Conservation (phyloP, 2,888 invertebrate species). For the Orthonevra nobilis region DNA sequence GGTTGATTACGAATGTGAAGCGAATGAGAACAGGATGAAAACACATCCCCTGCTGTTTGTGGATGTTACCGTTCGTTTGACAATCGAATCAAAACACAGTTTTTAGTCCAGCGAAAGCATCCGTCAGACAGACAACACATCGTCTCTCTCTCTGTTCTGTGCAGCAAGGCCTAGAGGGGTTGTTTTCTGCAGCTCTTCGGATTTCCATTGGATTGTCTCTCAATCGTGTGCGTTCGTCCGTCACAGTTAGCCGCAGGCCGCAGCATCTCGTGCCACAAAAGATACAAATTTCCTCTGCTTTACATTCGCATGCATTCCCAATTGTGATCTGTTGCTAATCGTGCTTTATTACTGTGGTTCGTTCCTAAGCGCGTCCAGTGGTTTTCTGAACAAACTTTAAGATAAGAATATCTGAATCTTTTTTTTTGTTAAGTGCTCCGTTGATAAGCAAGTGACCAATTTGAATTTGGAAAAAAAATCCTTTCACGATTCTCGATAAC, state of each 20-base stretch:
- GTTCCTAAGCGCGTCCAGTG: conserved; percentile 7
- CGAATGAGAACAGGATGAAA: conserved; percentile 66
- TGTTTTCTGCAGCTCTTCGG: conserved; percentile 42
- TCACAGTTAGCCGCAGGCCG: conserved; percentile 43
- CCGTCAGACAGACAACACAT: conserved; percentile 79
- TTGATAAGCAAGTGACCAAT: conserved; percentile 39
- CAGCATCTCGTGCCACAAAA: conserved; percentile 41
- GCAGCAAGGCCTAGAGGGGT: conserved; percentile 54
- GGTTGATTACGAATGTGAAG: conserved; percentile 65
- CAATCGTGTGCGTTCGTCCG: conserved; percentile 47
- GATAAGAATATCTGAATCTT: conserved; percentile 57
- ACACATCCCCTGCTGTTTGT: conserved; percentile 77
- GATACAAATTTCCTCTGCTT: too few species aligned
- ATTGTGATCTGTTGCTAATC: conserved; percentile 49
- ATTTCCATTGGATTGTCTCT: conserved; percentile 61
- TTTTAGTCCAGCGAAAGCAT: conserved; percentile 78
- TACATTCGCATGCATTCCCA: conserved; percentile 30
- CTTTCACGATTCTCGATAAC: conserved; percentile 22
- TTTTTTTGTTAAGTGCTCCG: conserved; percentile 36
- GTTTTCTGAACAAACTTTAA: conserved; percentile 51
- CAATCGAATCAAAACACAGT: conserved; percentile 76
- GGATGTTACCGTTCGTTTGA: conserved; percentile 72
- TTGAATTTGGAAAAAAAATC: conserved; percentile 23
- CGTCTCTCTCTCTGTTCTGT: conserved; percentile 51
- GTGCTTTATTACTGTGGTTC: conserved; percentile 11